Evolutionary conservation across 2,797 vertebrate species (phyloP), one percentile per base, ranked within the genome.

Genomic region (Dipus sagitta): DNA sequence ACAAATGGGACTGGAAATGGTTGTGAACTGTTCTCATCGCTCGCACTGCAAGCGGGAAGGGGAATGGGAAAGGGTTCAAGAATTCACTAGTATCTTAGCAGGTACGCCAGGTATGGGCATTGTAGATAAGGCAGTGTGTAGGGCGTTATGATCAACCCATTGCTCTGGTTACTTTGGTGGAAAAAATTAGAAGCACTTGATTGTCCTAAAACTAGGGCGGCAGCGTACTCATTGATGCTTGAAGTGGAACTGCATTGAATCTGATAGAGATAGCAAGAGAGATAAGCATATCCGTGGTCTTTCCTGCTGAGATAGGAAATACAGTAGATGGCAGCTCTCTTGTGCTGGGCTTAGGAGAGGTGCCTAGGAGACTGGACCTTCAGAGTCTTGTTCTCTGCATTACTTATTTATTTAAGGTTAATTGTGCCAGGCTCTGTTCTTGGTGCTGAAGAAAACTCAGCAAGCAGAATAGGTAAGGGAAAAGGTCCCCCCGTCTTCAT

Each of bases 141-240:
- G 18, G n/a, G 28, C 0, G 2, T 28, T 71, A 18, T 28, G 9
- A 60, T 30, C 54, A 92, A 11, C 9, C 71, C 76, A 30, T 18
- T 34, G 71, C 89, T 18, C 52, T 10, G 15, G 64, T 78, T 58
- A 78, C 74, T 85, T 76, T 70, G n/a, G 30, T 88, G 42, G 52
- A 38, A 90, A 81, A 42, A 11, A 62, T 72, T 75, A 60, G 34
- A 18, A 85, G 6, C 20, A 4, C 12, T 93, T 81, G 32, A 78
- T 75, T 76, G 11, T 62, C 88, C 47, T 54, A 38, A 47, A 72
- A n/a, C 12, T 92, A 88, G 24, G 81, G 67, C 74, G n/a, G 85
- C 89, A 79, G 10, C 20, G n/a, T 54, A 64, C 47, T 81, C 74
- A 72, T 70, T 84, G 8, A 52, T 89, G 26, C 65, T 76, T 94